A percentile compares a stretch with the other conserved stretches of the same genome.
phyloP scores from a whole-genome alignment of 2,797 vertebrate species.

The Eremophila alpestris region DNA sequence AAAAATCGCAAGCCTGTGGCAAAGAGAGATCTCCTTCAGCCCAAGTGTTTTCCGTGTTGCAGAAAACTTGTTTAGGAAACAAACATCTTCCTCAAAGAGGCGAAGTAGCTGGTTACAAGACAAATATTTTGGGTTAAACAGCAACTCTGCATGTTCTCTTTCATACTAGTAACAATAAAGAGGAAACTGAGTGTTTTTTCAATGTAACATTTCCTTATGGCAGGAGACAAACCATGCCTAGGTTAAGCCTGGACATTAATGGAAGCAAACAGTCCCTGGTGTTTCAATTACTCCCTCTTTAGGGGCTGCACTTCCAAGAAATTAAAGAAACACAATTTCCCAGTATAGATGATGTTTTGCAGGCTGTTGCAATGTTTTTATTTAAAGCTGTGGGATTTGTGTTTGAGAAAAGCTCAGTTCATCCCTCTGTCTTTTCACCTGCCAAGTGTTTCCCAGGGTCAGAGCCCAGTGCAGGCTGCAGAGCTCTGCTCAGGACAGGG shows the following conservation, averaged over 20 bases:
- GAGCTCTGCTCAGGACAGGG: not conserved
- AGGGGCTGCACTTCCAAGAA: slow-evolving; percentile 24
- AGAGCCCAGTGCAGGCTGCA: accelerated
- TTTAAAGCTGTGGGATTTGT: slow-evolving; percentile 7
- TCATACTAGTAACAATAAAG: slow-evolving; percentile 17
- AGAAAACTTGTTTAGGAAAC: slow-evolving; percentile 32
- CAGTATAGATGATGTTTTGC: not conserved
- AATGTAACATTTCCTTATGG: not conserved
- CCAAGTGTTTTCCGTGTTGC: not conserved
- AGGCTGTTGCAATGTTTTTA: not conserved
- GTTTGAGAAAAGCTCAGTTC: not conserved
- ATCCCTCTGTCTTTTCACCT: not conserved
- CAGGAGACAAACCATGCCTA: slow-evolving; percentile 21
- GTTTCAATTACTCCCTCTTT: slow-evolving; percentile 33
- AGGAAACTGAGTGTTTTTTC: not conserved
- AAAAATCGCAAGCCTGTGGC: not conserved
- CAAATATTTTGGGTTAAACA: slow-evolving; percentile 53
- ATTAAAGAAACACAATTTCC: not conserved
- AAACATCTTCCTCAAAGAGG: slow-evolving; percentile 26
- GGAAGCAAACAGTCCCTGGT: slow-evolving; percentile 38
- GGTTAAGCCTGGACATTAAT: slow-evolving; percentile 41
- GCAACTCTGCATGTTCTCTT: slow-evolving; percentile 1
- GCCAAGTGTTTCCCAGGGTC: not conserved
- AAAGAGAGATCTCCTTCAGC: slow-evolving; percentile 13
- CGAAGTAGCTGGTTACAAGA: not conserved